Percentiles rank a stretch among this genome's conserved stretches.
phyloP scores from a whole-genome alignment of 2,797 vertebrate genomes.

The Telmatherina bonti region DNA sequence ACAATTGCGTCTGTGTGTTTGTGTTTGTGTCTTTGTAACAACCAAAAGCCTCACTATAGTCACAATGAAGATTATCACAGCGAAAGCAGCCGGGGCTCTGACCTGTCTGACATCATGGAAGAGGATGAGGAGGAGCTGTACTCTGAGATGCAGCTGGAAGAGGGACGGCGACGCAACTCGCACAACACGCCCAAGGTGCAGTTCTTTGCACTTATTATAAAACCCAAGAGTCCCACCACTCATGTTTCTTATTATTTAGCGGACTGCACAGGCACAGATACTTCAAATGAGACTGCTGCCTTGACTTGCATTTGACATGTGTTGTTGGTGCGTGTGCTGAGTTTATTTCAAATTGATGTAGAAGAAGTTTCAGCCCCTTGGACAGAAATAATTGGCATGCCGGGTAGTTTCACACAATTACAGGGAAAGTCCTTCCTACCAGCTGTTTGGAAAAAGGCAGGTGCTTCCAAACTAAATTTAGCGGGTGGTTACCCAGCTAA shows the following conservation, averaged over 20 bases:
- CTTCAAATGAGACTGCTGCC: constrained; percentile 75
- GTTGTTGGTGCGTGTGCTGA: constrained; percentile 63
- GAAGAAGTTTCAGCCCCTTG: constrained; percentile 5
- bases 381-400: background rate
- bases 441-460: background rate
- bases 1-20: constrained; percentile 77
- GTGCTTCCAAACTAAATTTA: background rate
- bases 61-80: constrained; percentile 95
- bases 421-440: background rate
- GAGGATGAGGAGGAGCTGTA: constrained; percentile 98
- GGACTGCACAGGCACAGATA: constrained; percentile 76
- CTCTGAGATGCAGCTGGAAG: constrained; percentile 97
- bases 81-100: constrained; percentile 97
- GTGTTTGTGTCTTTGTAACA: constrained; percentile 70
- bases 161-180: constrained; percentile 90
- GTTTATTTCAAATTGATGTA: constrained; percentile 39
- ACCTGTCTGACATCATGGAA: constrained; percentile 98
- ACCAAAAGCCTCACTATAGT: constrained; percentile 89
- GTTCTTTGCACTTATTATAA: constrained; percentile 75
- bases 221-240: constrained; percentile 52
- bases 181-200: constrained; percentile 94
- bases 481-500: background rate
- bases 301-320: constrained; percentile 53
- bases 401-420: constrained; percentile 9
- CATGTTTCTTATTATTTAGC: constrained; percentile 50